Conservation (phyloP, 2,888 invertebrate species). For the Stegophylla sp. region DNA sequence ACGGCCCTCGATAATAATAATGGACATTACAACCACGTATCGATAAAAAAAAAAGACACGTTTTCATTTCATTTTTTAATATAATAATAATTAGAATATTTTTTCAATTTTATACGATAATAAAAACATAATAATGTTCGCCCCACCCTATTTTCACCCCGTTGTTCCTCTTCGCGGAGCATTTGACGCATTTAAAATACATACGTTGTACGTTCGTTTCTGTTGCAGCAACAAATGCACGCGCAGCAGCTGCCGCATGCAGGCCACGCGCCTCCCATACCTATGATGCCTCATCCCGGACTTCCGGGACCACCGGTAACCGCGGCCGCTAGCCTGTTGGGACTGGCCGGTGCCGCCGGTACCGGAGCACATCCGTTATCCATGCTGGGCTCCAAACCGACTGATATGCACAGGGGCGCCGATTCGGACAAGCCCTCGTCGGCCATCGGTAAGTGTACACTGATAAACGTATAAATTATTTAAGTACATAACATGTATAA, state of each 20-base stretch:
- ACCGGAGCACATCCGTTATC: conserved; percentile 78
- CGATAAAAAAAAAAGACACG: too few relatives aligned
- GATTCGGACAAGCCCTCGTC: conserved; percentile 69
- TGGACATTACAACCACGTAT: neutral
- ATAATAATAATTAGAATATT: too few relatives aligned
- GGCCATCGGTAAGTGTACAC: conserved; percentile 42
- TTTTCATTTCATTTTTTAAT: neutral
- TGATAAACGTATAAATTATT: neutral
- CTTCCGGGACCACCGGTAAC: conserved; percentile 68
- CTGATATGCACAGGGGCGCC: conserved; percentile 78
- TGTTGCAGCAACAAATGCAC: conserved; percentile 86
- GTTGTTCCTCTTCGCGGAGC: neutral
- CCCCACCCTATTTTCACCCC: too few relatives aligned
- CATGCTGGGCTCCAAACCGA: conserved; percentile 79
- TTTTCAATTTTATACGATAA: neutral
- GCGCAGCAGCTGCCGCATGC: conserved; percentile 77
- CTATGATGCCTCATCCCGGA: conserved; percentile 74
- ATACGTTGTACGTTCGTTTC: conserved; percentile 8
- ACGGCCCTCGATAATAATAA: neutral
- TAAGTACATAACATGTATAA: too few relatives aligned
- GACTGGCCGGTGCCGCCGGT: conserved; percentile 68
- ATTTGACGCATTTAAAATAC: neutral
- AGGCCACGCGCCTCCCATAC: conserved; percentile 73
- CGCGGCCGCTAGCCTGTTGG: conserved; percentile 67
- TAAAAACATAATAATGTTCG: neutral